Evolutionary conservation across 2,888 invertebrate genomes (phyloP), one percentile per base, ranked within the genome.

Genomic region (Ramazzottius varieornatus): DNA sequence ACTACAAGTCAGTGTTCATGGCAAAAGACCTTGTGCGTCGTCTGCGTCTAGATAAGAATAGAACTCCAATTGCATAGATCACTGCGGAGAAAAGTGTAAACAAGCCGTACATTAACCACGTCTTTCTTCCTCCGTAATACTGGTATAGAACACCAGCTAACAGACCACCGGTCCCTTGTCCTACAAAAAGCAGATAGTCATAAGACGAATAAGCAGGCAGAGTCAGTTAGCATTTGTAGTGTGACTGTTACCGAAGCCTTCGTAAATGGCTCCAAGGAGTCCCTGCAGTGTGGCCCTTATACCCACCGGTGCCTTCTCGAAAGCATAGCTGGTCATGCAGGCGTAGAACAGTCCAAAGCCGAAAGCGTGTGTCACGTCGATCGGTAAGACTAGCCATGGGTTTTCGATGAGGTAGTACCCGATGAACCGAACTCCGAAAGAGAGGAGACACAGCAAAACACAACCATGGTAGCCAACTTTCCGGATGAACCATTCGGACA

Each of bases 1-100:
- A n/a, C n/a, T n/a, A n/a, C n/a, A n/a, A n/a, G n/a, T n/a, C n/a
- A n/a, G n/a, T n/a, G n/a, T n/a, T n/a, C n/a, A n/a, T n/a, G n/a
- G n/a, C n/a, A n/a, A n/a, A n/a, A n/a, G n/a, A n/a, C n/a, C n/a
- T n/a, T n/a, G n/a, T n/a, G n/a, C n/a, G n/a, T n/a, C n/a, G n/a
- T n/a, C n/a, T n/a, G n/a, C n/a, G n/a, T n/a, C n/a, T n/a, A n/a
- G n/a, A n/a, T n/a, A n/a, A n/a, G n/a, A n/a, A n/a, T n/a, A n/a
- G n/a, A n/a, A n/a, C n/a, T n/a, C n/a, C n/a, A n/a, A 73, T 2
- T 69, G 65, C 0, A 70, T 67, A 68, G 72, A 72, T 40, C 72
- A 69, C 73, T 74, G 69, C 0, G 63, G 8, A 66, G 46, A 46
- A 33, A 24, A 24, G 8, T 32, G 33, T 20, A 32, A 29, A 24